These are phyloP conservation scores for Oligia strigilis DNA, from an alignment of 2,888 invertebrate genomes.

Conservation along the genomic window DNA sequence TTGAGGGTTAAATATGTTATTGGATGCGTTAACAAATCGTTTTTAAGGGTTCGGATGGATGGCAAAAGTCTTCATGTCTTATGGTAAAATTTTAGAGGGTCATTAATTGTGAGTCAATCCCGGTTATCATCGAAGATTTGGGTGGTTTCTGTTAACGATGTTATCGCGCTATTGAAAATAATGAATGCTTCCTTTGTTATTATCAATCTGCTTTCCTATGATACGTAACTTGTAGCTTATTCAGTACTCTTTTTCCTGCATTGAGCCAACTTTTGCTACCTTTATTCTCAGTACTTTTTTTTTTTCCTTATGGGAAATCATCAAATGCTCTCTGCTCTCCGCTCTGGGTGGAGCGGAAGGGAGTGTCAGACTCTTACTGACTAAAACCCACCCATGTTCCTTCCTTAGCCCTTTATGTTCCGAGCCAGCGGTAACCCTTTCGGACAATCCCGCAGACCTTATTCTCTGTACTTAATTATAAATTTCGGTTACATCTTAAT, in stretches of 20 bases:
- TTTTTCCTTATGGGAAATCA: no score
- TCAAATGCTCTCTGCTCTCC: no score
- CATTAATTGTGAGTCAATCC: conserved; percentile 11
- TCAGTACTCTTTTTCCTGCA: neutral
- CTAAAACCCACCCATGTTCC: no score
- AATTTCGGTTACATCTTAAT: neutral
- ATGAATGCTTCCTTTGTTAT: neutral
- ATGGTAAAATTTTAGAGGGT: conserved; percentile 37
- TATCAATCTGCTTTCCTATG: neutral
- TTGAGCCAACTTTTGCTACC: neutral
- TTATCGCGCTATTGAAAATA: neutral
- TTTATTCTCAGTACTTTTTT: no score
- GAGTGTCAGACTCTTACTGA: no score
- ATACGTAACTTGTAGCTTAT: neutral
- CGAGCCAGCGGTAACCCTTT: no score
- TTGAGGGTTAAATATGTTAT: conserved; percentile 56
- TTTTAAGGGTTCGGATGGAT: conserved; percentile 39
- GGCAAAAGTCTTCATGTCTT: conserved; percentile 42
- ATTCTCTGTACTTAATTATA: no score
- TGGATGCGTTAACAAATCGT: conserved; percentile 57
- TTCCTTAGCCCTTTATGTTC: no score
- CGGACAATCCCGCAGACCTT: no score
- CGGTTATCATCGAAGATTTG: conserved; percentile 27
- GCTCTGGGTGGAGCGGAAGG: no score
- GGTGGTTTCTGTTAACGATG: conserved; percentile 17